Conservation (phyloP, 2,113 vertebrate species). For the Carassius auratus region DNA sequence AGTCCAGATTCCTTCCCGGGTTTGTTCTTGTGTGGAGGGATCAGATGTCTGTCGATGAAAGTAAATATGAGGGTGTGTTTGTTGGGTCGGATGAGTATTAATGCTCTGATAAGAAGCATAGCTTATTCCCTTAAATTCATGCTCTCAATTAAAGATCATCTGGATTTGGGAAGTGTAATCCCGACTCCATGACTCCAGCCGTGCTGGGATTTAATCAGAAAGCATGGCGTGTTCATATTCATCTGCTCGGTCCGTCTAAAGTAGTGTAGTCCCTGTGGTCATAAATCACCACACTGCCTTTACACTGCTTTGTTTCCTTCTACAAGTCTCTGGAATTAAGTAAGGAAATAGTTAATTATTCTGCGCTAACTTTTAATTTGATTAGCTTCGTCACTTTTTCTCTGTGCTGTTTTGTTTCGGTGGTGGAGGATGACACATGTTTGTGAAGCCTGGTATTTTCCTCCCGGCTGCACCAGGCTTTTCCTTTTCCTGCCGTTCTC, state of each 20-base stretch:
- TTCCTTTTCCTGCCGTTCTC: slow-evolving; percentile 49
- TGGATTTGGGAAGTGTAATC: slow-evolving; percentile 56
- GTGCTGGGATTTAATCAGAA: slow-evolving; percentile 56
- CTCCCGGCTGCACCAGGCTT: slow-evolving; percentile 51
- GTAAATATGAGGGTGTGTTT: slow-evolving; percentile 21
- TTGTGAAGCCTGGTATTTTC: slow-evolving; percentile 51
- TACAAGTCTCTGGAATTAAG: slow-evolving; percentile 44
- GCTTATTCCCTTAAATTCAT: slow-evolving; percentile 52
- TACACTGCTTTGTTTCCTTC: slow-evolving; percentile 44
- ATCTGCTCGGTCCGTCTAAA: slow-evolving; percentile 48
- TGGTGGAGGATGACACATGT: slow-evolving; percentile 43
- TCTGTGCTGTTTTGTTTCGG: background rate
- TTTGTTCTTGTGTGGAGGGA: slow-evolving; percentile 31
- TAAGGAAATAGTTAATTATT: slow-evolving; percentile 51
- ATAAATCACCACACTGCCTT: slow-evolving; percentile 48
- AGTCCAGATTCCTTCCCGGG: slow-evolving; percentile 32
- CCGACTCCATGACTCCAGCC: slow-evolving; percentile 51
- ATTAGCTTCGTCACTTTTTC: slow-evolving; percentile 40
- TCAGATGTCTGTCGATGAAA: slow-evolving; percentile 40
- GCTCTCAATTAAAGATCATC: slow-evolving; percentile 57
- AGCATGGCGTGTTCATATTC: slow-evolving; percentile 59
- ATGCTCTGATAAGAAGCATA: background rate
- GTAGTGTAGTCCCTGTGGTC: slow-evolving; percentile 42
- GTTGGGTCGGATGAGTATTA: slow-evolving; percentile 3
- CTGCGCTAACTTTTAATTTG: slow-evolving; percentile 48